These are phyloP conservation scores for Bagarius yarrelli DNA, from an alignment of 2,113 vertebrate species.

Conservation along the genomic window DNA sequence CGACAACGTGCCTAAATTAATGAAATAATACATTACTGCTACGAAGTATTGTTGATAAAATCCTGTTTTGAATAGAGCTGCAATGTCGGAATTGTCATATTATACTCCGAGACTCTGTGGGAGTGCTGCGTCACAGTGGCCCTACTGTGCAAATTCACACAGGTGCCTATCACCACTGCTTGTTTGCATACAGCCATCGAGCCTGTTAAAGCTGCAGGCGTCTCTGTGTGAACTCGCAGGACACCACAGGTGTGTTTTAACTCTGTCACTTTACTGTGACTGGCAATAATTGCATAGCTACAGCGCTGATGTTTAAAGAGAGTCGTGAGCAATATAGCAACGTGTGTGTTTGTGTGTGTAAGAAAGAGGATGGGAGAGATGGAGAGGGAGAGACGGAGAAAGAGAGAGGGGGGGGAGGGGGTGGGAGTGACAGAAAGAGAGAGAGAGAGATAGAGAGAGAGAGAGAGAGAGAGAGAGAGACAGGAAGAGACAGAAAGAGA, in stretches of 20 bases:
- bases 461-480: no score
- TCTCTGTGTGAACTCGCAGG: background rate
- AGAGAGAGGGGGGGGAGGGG: no score
- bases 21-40: no score
- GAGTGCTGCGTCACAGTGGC: background rate
- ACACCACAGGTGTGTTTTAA: conserved; percentile 3
- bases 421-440: no score
- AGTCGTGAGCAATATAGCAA: background rate
- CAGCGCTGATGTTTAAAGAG: background rate
- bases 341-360: no score
- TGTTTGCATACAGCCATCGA: conserved; percentile 35
- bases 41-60: no score
- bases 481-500: no score
- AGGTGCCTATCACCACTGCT: conserved; percentile 8
- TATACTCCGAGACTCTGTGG: background rate
- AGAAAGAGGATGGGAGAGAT: no score
- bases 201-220: conserved; percentile 15
- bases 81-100: background rate
- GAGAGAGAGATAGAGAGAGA: no score
- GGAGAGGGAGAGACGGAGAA: no score
- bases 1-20: no score
- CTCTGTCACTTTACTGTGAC: conserved; percentile 20
- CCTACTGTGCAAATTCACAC: conserved; percentile 34
- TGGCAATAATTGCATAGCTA: conserved; percentile 4
- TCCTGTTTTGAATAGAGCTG: background rate